phyloP scores from a whole-genome alignment of 2,797 vertebrate genomes.

The Mergus octosetaceus region DNA sequence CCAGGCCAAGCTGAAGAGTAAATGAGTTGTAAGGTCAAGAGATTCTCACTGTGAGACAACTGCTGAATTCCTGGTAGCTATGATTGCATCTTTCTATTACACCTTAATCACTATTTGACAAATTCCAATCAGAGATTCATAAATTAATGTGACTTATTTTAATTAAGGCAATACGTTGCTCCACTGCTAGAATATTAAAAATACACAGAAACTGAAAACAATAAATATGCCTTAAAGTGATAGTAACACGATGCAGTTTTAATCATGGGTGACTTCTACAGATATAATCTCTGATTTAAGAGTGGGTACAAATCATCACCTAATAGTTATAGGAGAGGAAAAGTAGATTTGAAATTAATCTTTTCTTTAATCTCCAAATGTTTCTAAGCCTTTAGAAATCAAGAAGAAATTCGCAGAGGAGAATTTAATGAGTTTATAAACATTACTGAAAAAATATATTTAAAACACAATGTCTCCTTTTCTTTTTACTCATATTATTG shows the following conservation, averaged over 20 bases:
- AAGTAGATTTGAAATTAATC: not conserved
- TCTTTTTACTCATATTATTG: not conserved
- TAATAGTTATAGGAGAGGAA: not conserved
- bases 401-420: not conserved
- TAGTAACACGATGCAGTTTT: not conserved
- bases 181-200: slow-evolving; percentile 57
- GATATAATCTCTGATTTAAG: slow-evolving; percentile 1
- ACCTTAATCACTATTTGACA: slow-evolving; percentile 69
- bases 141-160: slow-evolving; percentile 70
- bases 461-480: not conserved
- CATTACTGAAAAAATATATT: not conserved
- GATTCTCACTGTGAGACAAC: slow-evolving; percentile 69
- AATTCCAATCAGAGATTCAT: slow-evolving; percentile 61
- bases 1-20: slow-evolving; percentile 62
- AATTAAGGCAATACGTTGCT: slow-evolving; percentile 68
- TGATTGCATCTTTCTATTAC: slow-evolving; percentile 65
- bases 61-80: slow-evolving; percentile 65
- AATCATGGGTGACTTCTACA: not conserved
- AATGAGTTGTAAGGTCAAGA: slow-evolving; percentile 76
- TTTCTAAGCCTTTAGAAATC: not conserved
- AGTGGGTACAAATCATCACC: not conserved
- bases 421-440: not conserved
- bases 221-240: slow-evolving; percentile 40
- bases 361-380: not conserved
- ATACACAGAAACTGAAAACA: not conserved